These are phyloP conservation scores for Platynereis dumerilii DNA, from an alignment of 2,888 invertebrate species.

Conservation along the genomic window DNA sequence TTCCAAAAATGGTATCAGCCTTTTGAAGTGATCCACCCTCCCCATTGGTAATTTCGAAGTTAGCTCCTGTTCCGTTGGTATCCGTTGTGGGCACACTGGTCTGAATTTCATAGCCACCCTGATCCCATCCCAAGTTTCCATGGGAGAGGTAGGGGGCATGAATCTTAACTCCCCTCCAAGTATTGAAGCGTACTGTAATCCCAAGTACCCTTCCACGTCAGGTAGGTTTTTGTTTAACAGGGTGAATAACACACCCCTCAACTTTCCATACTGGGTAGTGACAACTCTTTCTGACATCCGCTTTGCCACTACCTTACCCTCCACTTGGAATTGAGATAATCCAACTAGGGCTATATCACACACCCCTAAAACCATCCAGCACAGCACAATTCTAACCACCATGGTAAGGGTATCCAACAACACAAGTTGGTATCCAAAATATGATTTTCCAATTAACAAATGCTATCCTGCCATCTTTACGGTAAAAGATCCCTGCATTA, in stretches of 20 bases:
- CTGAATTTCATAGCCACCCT: conserved; percentile 68
- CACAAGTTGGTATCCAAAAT: no score
- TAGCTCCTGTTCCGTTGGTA: conserved; percentile 77
- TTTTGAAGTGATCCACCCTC: conserved; percentile 84
- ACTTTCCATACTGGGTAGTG: conserved; percentile 84
- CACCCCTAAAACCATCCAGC: conserved; percentile 1
- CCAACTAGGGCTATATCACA: neutral
- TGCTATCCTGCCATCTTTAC: no score
- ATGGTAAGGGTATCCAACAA: neutral
- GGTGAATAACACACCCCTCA: conserved; percentile 71
- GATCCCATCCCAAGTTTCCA: conserved; percentile 69
- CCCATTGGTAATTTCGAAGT: conserved; percentile 80
- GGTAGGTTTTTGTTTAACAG: conserved; percentile 42
- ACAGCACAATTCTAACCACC: neutral
- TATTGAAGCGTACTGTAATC: conserved; percentile 92
- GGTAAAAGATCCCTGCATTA: no score
- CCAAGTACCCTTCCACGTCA: conserved; percentile 85
- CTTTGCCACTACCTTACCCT: conserved; percentile 35
- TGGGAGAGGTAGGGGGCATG: conserved; percentile 94
- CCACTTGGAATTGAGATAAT: neutral
- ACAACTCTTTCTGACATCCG: conserved; percentile 68
- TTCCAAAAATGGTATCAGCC: conserved; percentile 73
- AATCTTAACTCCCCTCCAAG: conserved; percentile 88
- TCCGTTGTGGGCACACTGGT: conserved; percentile 87
- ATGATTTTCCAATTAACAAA: no score